Evolutionary conservation across 2,113 vertebrate species (phyloP), one percentile per base, ranked within the genome.

Genomic region (Rhinogobius similis): DNA sequence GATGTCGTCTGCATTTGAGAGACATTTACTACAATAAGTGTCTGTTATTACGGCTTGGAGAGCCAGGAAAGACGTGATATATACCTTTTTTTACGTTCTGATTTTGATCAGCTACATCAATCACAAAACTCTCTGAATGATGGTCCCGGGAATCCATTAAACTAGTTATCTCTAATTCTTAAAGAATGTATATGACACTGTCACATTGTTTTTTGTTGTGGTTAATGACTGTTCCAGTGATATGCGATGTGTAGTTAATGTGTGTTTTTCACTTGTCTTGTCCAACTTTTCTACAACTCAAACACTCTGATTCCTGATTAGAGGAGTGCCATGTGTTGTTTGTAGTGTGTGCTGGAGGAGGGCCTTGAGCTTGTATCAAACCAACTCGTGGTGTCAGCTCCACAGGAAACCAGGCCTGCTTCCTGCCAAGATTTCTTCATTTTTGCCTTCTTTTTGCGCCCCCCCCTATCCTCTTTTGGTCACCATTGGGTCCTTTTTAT

Each of bases 331-430:
- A 4, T 69, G 68, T 44, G 70, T 77, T 71, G 64, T 67, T 69
- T 65, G 55, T 75, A 62, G 61, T 82, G 75, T 67, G 68, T 73
- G 67, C 67, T 71, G 67, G 63, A 67, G 69, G 67, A 70, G 66
- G 71, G 58, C 62, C 65, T 67, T 68, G 52, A 73, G 61, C 56
- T 32, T 79, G 55, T 11, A 44, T 76, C 36, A 46, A 55, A 23
- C 64, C 55, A 24, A 21, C 67, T 78, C 1, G 29, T 52, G 26
- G 59, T 46, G 52, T 80, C 78, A 83, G 75, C 70, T 44, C 62
- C 50, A 72, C 88, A 90, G 90, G 88, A 93, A 93, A 85, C 87
- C 62, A 36, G 85, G 82, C 78, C 84, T 85, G 86, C 82, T 92
- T 93, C 90, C 92, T 91, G 85, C 67, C 65, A 86, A 80, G 69